Evolutionary conservation across 2,797 vertebrate species (phyloP), one percentile per base, ranked within the genome.

Genomic region (Somateria mollissima): DNA sequence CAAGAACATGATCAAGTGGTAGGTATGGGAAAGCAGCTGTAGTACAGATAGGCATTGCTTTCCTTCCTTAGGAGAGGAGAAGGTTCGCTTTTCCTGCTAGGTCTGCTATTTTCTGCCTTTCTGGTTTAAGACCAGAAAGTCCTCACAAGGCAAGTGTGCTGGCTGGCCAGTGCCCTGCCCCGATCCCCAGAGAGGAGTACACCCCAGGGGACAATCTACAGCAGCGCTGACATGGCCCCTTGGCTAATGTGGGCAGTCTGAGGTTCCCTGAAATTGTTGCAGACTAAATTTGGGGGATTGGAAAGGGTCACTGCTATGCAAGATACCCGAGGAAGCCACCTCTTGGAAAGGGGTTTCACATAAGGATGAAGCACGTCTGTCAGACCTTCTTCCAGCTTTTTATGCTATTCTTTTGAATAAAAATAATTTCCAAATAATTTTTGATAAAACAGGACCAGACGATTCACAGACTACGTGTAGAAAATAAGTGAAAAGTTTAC

Each of bases 331-430:
- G 19, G 73, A 34, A 2, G 1, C 61, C 2, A 1, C 13, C 22
- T 21, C 0, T 54, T 39, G 56, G n/a, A 74, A 79, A 30, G 10
- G 27, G 12, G 34, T 6, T 60, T 65, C 58, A 25, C 71, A 22
- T 1, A 0, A 58, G 65, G n/a, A 32, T n/a, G 37, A 21, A 14
- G 13, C n/a, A 28, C 3, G 0, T 67, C 34, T n/a, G 6, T 17
- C 36, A 73, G 49, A 25, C 30, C n/a, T 27, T 11, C 36, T 27
- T 28, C 11, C 27, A 43, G 45, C 24, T 61, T 72, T 61, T 60
- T 24, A 11, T 57, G 20, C 43, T 53, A 14, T 53, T 78, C 57
- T 30, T 64, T 37, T 45, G 49, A 39, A 18, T 18, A 27, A 73
- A 76, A 72, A 17, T 37, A 34, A 58, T 47, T 32, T 56, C 47